These are phyloP conservation scores for Ambastaia sidthimunki DNA, from an alignment of 2,797 vertebrate species.

Conservation along the genomic window DNA sequence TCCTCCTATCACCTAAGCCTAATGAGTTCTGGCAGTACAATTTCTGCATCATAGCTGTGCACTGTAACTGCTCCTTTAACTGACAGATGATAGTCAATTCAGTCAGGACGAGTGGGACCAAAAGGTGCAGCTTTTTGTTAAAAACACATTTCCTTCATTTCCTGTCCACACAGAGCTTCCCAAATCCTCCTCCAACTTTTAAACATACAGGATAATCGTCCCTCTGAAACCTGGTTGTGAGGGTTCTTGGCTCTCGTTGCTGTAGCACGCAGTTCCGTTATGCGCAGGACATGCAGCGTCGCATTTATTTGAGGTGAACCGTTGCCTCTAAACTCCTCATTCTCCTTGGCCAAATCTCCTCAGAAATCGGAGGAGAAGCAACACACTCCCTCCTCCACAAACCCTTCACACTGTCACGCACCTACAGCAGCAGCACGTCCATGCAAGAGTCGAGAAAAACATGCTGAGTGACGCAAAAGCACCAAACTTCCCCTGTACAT, in stretches of 20 bases:
- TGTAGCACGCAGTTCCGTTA: conserved; percentile 9
- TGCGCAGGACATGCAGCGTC: neutral
- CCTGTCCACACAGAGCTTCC: conserved; percentile 1
- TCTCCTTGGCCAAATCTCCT: neutral
- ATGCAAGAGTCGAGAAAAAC: conserved; percentile 40
- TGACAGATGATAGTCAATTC: too few relatives aligned
- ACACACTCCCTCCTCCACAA: conserved; percentile 14
- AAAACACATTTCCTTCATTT: neutral
- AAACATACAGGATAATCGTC: conserved; percentile 1
- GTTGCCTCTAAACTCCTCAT: neutral
- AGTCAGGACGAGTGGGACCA: too few relatives aligned
- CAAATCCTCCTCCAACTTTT: conserved; percentile 4
- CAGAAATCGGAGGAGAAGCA: conserved; percentile 20
- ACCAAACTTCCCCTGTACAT: conserved; percentile 41
- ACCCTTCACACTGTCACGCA: neutral
- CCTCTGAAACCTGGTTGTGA: conserved; percentile 21
- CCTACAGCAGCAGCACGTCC: conserved; percentile 27
- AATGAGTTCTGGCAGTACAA: neutral
- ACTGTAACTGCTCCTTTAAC: too few relatives aligned
- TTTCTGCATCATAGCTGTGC: too few relatives aligned
- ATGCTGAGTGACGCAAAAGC: conserved; percentile 39
- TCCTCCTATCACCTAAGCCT: neutral
- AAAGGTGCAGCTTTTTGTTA: too few relatives aligned
- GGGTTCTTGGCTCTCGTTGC: conserved; percentile 19
- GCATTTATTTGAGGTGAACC: conserved; percentile 2